Evolutionary conservation across 1,140 invertebrate species (phyloP).

Genomic region (Branchinecta lindahli): DNA sequence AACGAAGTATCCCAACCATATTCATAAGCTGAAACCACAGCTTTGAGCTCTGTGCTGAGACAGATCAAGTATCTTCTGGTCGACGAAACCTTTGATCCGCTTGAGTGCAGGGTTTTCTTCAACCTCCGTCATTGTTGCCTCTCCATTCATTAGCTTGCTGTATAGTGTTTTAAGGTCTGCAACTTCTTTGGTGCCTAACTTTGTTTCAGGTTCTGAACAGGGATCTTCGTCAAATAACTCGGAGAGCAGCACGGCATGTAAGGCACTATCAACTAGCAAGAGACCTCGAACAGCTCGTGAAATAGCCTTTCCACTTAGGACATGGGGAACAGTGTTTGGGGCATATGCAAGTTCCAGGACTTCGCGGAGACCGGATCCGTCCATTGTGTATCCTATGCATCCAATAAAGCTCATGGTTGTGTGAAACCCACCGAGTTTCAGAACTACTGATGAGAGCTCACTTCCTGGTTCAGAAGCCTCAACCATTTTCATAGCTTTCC

Average conservation of each 20-base stretch:
- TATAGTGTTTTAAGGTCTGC: background rate
- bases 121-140: background rate
- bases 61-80: background rate
- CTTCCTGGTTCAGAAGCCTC: no score
- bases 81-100: background rate
- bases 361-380: slow-evolving; percentile 31
- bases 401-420: slow-evolving; percentile 21
- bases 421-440: slow-evolving; percentile 11
- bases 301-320: slow-evolving; percentile 28
- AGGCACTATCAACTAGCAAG: slow-evolving; percentile 22
- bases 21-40: slow-evolving; percentile 34
- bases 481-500: no score
- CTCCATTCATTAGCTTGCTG: background rate
- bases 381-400: slow-evolving; percentile 32
- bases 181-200: background rate
- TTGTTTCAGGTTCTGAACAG: slow-evolving; percentile 26
- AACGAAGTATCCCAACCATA: slow-evolving; percentile 28
- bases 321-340: slow-evolving; percentile 29
- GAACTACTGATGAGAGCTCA: slow-evolving; percentile 9
- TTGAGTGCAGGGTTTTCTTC: background rate
- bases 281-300: slow-evolving; percentile 30
- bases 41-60: slow-evolving; percentile 25
- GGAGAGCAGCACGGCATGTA: background rate
- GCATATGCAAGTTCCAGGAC: slow-evolving; percentile 28
- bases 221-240: background rate